These are phyloP conservation scores for Odontocolon sp. DNA, from an alignment of 2,888 invertebrate genomes.

Conservation along the genomic window DNA sequence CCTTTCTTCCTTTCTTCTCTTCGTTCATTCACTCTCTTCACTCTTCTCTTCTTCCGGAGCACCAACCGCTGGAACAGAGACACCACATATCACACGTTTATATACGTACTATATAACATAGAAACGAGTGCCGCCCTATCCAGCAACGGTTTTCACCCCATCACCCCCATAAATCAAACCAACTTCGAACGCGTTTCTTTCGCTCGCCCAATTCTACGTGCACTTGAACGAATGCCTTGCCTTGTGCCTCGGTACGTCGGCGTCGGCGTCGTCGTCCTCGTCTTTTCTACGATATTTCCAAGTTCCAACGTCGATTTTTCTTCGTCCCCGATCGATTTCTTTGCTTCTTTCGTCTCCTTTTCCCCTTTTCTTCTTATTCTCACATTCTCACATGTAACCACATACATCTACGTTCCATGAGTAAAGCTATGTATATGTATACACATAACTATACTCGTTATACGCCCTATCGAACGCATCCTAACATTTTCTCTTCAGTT, in stretches of 20 bases:
- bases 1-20: conserved; percentile 35
- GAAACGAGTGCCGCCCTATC: conserved; percentile 36
- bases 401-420: background rate
- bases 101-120: conserved; percentile 45
- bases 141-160: conserved; percentile 1
- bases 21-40: conserved; percentile 38
- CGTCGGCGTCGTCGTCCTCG: no score
- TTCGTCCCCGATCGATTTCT: background rate
- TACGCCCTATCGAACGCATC: background rate
- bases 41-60: conserved; percentile 14
- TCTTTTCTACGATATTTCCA: conserved; percentile 30
- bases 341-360: background rate
- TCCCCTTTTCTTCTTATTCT: background rate
- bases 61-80: conserved; percentile 30
- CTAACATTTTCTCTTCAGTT: background rate
- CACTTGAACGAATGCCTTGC: conserved; percentile 6
- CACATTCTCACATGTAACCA: background rate
- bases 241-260: no score
- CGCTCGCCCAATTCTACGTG: conserved; percentile 33
- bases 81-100: conserved; percentile 57
- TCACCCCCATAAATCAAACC: conserved; percentile 54
- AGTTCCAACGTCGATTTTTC: conserved; percentile 29
- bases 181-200: conserved; percentile 59
- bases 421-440: no score
- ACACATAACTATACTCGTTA: background rate